Base-by-base conservation (phyloP, 2,888 invertebrate genomes). In the Ptycholaimellus sp. region DNA sequence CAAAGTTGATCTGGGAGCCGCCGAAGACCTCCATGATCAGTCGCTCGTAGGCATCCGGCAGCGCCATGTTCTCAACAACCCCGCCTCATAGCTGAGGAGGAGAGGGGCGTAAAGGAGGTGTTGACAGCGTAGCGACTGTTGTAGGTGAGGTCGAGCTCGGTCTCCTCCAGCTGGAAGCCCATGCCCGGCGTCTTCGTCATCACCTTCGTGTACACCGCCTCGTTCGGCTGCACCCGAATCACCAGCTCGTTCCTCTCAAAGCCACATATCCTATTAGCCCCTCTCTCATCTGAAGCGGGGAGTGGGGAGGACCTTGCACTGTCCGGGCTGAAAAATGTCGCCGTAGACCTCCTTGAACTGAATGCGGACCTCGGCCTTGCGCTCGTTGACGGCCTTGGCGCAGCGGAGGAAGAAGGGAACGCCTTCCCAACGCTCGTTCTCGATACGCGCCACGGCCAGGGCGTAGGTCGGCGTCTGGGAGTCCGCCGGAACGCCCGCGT, bases 1-100 rank as follows among this genome's bases (percentile, higher is more conserved):
- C 93, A 64, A 93, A 93, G 63, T 93, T 83, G 77, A 87, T 87
- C 67, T 93, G 87, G 13, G 81, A 82, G 23, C 90, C 93, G 55
- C 78, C 78, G 59, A 93, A 90, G 1, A 93, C 90, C 58, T 93
- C 93, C 43, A 87, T 65, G 47, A 93, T 81, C 41, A 93, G 68
- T 44, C 90, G 70, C 61, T 93, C 90, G 58, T 93, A 93, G 2
- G 90, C 90, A 62, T 93, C 90, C 2, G 90, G 87, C 45, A 90
- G 59, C 56, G 70, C 70, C 0, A 72, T 63, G 51, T 67, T 66
- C 72, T 72, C 4, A 11, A 14, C 25, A 33, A 28, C 7, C 13
- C 11, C 17, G 11, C 31, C 11, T 17, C 18, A 30, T 30, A 9
- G 7, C 6, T 6, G 13, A 30, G 31, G 7, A 30, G 11, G 13